Conservation (phyloP, 1,140 invertebrate genomes). For the Dinothrombium tinctorium region DNA sequence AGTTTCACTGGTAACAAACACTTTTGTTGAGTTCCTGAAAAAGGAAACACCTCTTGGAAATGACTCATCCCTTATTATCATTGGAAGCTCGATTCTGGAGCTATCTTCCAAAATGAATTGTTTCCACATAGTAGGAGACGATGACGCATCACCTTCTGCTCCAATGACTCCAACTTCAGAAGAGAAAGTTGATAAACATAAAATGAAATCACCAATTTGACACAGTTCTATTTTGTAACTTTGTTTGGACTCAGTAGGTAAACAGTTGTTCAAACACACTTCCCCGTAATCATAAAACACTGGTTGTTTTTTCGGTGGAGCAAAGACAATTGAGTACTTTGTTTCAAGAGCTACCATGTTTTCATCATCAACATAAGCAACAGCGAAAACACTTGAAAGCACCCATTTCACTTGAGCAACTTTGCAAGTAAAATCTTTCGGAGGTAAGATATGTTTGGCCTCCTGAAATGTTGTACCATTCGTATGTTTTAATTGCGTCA, state of each 20-base stretch:
- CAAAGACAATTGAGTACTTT: background rate
- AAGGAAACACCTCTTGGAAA: constrained; percentile 38
- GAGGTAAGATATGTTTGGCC: constrained; percentile 1
- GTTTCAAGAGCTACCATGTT: constrained; percentile 1
- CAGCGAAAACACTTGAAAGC: constrained; percentile 2
- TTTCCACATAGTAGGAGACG: constrained; percentile 30
- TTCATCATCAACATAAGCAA: background rate
- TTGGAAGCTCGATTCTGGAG: constrained; percentile 42
- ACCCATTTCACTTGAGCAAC: constrained; percentile 6
- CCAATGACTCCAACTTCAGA: constrained; percentile 17
- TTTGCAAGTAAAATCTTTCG: background rate
- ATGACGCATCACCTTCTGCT: constrained; percentile 21
- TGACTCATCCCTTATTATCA: constrained; percentile 38
- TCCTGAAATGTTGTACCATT: constrained; percentile 2
- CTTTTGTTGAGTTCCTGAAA: background rate
- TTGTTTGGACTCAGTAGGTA: background rate
- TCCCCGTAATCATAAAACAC: constrained; percentile 4
- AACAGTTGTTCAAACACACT: constrained; percentile 4
- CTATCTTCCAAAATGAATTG: constrained; percentile 47
- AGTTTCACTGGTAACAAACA: constrained; percentile 1
- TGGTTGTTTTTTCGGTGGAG: constrained; percentile 3
- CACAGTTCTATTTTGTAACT: background rate
- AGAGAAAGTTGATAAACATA: constrained; percentile 4
- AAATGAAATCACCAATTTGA: constrained; percentile 6
- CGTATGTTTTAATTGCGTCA: constrained; percentile 58